These are phyloP conservation scores for Calameuta pallipes DNA, from an alignment of 2,888 invertebrate genomes.

Conservation along the genomic window DNA sequence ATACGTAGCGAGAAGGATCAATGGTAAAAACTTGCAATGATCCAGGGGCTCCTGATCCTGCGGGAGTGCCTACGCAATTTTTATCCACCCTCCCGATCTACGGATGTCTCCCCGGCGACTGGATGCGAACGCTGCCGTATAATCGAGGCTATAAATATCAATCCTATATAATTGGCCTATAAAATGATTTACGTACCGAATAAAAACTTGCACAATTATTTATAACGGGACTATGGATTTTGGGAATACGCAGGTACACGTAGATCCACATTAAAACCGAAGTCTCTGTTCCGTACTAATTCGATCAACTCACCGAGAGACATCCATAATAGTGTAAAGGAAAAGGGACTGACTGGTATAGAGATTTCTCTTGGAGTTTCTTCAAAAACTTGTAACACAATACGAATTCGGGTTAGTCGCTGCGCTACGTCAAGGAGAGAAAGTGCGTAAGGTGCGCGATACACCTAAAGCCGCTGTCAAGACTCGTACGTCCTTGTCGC, in stretches of 20 bases:
- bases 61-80: slow-evolving; percentile 6
- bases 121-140: slow-evolving; percentile 9
- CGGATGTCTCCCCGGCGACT: slow-evolving; percentile 31
- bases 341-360: not conserved
- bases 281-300: not conserved
- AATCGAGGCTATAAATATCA: slow-evolving; percentile 53
- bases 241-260: not conserved
- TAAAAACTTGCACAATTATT: slow-evolving; percentile 52
- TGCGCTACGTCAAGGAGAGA: not conserved
- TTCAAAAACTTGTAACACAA: not conserved
- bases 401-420: not conserved
- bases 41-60: not conserved
- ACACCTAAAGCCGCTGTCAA: not conserved
- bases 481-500: not conserved
- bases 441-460: not conserved
- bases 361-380: not conserved
- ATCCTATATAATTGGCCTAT: slow-evolving; percentile 58
- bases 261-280: not conserved
- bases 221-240: slow-evolving; percentile 28
- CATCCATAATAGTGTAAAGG: too few species aligned
- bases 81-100: slow-evolving; percentile 7
- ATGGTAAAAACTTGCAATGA: not conserved
- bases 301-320: not conserved
- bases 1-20: not conserved
- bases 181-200: slow-evolving; percentile 54